These are phyloP conservation scores for Petrophora chlorosata DNA, from an alignment of 2,888 invertebrate species.

Conservation along the genomic window DNA sequence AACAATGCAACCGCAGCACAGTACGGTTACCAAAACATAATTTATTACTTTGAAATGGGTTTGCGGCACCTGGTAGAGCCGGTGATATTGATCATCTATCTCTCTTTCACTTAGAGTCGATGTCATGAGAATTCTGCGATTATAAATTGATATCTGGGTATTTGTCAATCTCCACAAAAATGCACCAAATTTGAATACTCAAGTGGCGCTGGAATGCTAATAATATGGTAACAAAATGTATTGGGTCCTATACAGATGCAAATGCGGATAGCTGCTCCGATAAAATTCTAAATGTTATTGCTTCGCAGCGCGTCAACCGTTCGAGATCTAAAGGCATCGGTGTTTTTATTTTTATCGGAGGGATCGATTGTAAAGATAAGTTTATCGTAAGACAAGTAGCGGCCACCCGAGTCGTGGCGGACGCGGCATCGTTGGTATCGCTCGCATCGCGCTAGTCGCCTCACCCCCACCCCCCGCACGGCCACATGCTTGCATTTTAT, in stretches of 20 bases:
- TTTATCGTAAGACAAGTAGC: constrained; percentile 82
- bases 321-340: constrained; percentile 66
- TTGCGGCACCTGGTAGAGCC: constrained; percentile 18
- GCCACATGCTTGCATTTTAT: constrained; percentile 73
- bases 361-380: constrained; percentile 82
- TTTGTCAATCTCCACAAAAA: constrained; percentile 19
- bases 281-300: constrained; percentile 77
- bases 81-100: constrained; percentile 11
- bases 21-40: constrained; percentile 45
- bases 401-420: constrained; percentile 68
- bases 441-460: constrained; percentile 47
- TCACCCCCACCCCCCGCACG: constrained; percentile 45
- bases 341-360: constrained; percentile 78
- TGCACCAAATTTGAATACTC: constrained; percentile 39
- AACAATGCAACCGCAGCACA: constrained; percentile 57
- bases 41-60: constrained; percentile 34
- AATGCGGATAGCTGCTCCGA: constrained; percentile 70
- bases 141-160: constrained; percentile 16
- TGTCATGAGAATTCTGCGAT: constrained; percentile 4
- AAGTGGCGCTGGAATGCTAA: constrained; percentile 67
- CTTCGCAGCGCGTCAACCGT: constrained; percentile 73
- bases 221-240: constrained; percentile 74
- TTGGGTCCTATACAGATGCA: constrained; percentile 75
- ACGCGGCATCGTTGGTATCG: constrained; percentile 40
- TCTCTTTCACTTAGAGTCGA: neutral